phyloP scores from a whole-genome alignment of 2,113 vertebrate genomes.

The Chinchilla lanigera region DNA sequence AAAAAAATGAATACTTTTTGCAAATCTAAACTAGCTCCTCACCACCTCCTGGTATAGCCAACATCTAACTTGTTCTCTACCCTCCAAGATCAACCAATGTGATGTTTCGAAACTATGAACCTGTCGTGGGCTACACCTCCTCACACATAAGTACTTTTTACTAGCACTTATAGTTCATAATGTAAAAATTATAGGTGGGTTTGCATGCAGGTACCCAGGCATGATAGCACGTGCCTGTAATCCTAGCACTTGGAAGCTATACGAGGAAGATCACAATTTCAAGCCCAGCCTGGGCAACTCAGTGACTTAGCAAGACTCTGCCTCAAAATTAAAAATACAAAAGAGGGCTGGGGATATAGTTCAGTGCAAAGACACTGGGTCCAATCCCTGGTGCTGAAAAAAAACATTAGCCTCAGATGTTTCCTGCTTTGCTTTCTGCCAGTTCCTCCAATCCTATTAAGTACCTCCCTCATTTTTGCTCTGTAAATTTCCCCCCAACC shows the following conservation, averaged over 20 bases:
- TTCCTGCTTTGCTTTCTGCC: not conserved
- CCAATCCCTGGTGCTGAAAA: not conserved
- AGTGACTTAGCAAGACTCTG: not conserved
- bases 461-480: not conserved
- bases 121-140: not conserved
- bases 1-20: constrained; percentile 50
- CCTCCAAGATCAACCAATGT: not conserved
- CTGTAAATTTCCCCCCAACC: not conserved
- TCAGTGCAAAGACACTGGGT: not conserved
- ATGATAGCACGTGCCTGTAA: not conserved
- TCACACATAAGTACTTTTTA: not conserved
- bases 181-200: not conserved
- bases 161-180: not conserved
- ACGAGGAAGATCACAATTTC: not conserved
- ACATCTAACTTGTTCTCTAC: not conserved
- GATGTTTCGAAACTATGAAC: constrained; percentile 8
- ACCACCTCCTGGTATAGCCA: not conserved
- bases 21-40: constrained; percentile 34
- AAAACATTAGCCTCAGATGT: not conserved
- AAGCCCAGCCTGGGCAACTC: not conserved
- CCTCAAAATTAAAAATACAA: not conserved
- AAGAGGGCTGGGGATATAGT: not conserved
- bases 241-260: not conserved
- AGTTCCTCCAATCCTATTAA: not conserved
- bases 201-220: not conserved